Conservation (phyloP, 2,888 invertebrate genomes). For the Synergus itoensis region DNA sequence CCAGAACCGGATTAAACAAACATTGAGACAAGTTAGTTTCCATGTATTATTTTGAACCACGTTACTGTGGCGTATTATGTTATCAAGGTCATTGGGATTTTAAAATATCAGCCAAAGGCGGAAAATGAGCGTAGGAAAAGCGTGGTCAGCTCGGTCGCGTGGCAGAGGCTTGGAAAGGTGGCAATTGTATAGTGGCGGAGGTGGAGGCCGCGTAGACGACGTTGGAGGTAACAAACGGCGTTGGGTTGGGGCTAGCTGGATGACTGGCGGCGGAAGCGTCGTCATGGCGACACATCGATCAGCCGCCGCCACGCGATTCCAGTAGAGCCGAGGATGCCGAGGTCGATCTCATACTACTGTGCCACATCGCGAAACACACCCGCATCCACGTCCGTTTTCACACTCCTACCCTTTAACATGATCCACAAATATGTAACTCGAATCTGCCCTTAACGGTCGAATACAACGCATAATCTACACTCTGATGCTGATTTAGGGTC, state of each 20-base stretch:
- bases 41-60: no score
- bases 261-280: constrained; percentile 80
- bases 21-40: no score
- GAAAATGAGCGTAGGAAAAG: constrained; percentile 48
- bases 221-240: constrained; percentile 69
- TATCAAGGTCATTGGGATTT: constrained; percentile 42
- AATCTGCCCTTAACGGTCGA: not conserved
- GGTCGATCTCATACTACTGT: constrained; percentile 47
- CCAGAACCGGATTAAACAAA: no score
- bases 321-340: constrained; percentile 61
- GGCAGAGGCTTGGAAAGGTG: constrained; percentile 55
- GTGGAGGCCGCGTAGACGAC: constrained; percentile 59
- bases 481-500: not conserved
- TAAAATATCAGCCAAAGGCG: constrained; percentile 33
- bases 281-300: constrained; percentile 85
- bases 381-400: not conserved
- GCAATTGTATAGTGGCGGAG: constrained; percentile 49
- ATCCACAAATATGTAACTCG: not conserved
- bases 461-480: constrained; percentile 21
- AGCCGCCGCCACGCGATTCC: constrained; percentile 74
- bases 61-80: no score
- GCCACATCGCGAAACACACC: constrained; percentile 39
- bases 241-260: constrained; percentile 70
- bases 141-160: constrained; percentile 58
- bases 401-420: not conserved